Evolutionary conservation across 2,797 vertebrate genomes (phyloP), one percentile per base, ranked within the genome.

Genomic region (Caiman crocodilus): DNA sequence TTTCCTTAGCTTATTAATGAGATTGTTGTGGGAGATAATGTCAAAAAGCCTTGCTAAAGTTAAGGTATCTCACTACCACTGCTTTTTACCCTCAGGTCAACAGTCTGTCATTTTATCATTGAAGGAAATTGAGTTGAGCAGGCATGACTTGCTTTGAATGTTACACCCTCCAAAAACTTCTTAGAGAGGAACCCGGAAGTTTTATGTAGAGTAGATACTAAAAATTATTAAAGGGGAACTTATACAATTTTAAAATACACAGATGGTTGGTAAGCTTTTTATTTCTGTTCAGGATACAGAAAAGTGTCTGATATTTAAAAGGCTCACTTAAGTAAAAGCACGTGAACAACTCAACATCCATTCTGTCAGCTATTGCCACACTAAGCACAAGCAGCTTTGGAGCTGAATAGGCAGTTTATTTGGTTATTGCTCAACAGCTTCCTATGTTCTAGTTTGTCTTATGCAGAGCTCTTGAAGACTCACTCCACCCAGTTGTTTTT

Each of bases 371-470:
- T 32, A 59, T 55, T 67, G 79, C 14, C 28, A 0, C 15, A 87
- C 10, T 69, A 63, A 28, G 77, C 67, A 30, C 20, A 26, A 74
- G 14, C 28, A 71, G 4, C 8, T 21, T 35, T 67, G 76, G 30
- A 35, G 75, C 26, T 32, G 78, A 65, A 10, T 56, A 75, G 88
- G 35, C 9, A 42, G 7, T 58, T 77, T 23, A n/a, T 64, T 90
- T 91, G 81, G 75, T 87, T n/a, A 82, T 55, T 87, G 42, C 59
- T 77, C 81, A 65, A 32, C n/a, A 85, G 1, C 90, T 94, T 93
- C 79, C 42, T 82, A 82, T 81, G 59, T 63, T 13, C 14, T 81
- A 6, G 0, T 14, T 2, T 77, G 20, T 55, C 15, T 94, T 84
- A 88, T n/a, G 25, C 23, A 88, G 42, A 78, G 64, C 18, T 73